phyloP scores from a whole-genome alignment of 2,113 vertebrate species.

The Rhipidura dahli region DNA sequence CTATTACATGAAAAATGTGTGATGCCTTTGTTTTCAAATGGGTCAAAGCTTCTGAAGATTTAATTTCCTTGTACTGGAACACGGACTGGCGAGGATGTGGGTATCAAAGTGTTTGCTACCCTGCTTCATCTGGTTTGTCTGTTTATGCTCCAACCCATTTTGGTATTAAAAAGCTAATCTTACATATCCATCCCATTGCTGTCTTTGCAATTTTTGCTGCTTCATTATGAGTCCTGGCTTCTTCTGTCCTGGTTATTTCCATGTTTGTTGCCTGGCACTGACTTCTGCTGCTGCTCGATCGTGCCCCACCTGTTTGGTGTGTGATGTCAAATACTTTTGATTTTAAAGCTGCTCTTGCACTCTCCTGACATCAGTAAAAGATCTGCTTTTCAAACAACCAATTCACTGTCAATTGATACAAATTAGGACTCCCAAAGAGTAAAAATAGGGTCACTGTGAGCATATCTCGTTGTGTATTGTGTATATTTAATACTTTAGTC shows the following conservation, averaged over 20 bases:
- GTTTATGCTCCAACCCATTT: conserved; percentile 5
- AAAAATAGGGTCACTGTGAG: not conserved
- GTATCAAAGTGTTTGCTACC: conserved; percentile 59
- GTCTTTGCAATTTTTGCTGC: not conserved
- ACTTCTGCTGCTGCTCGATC: not conserved
- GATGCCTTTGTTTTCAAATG: not conserved
- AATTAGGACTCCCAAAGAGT: not conserved
- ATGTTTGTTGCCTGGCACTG: not conserved
- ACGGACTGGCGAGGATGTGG: conserved; percentile 27
- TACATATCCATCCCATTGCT: not conserved
- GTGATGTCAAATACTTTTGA: not conserved
- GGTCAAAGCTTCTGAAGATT: not conserved
- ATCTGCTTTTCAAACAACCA: not conserved
- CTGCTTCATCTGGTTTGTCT: conserved; percentile 13
- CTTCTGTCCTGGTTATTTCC: not conserved
- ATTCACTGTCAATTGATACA: not conserved
- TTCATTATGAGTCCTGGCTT: not conserved
- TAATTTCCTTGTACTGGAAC: not conserved
- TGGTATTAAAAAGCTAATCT: not conserved
- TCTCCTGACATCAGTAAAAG: not conserved
- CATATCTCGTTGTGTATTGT: not conserved
- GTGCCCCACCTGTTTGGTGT: not conserved
- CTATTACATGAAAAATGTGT: conserved; percentile 5
- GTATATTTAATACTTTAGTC: not conserved
- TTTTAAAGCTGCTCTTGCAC: not conserved